Conservation (phyloP, 1,140 invertebrate species). For the Augochlora pura region DNA sequence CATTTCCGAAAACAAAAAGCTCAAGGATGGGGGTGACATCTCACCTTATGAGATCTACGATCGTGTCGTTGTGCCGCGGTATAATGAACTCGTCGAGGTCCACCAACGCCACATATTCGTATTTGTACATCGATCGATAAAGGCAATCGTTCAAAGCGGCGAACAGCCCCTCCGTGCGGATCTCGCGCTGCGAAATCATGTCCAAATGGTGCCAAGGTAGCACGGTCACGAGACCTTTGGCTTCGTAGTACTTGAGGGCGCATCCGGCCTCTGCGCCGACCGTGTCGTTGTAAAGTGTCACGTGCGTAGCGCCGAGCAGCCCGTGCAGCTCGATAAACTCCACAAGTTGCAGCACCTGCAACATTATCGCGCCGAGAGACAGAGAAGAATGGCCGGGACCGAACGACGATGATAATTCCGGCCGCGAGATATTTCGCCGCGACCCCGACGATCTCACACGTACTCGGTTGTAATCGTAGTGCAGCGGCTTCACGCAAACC, state of each 20-base stretch:
- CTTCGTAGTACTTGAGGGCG: conserved; percentile 87
- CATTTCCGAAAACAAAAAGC: too few relatives aligned
- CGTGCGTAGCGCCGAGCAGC: conserved; percentile 92
- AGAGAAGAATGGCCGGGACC: background rate
- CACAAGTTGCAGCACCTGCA: conserved; percentile 88
- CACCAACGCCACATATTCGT: conserved; percentile 90
- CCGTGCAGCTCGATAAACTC: conserved; percentile 96
- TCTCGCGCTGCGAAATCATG: conserved; percentile 93
- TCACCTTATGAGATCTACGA: conserved; percentile 84
- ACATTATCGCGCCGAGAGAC: conserved; percentile 35
- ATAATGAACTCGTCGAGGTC: conserved; percentile 96
- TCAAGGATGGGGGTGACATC: conserved; percentile 27
- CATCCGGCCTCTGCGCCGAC: conserved; percentile 89
- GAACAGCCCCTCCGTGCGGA: conserved; percentile 94
- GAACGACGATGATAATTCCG: background rate
- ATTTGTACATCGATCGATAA: conserved; percentile 92
- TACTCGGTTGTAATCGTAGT: conserved; percentile 92
- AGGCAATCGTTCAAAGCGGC: conserved; percentile 96
- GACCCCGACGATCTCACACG: conserved; percentile 31
- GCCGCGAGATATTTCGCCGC: too few relatives aligned
- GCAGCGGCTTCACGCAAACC: conserved; percentile 96
- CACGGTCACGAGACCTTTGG: conserved; percentile 86
- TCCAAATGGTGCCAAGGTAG: conserved; percentile 93
- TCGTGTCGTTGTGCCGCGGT: conserved; percentile 87
- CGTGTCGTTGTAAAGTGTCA: conserved; percentile 96